Evolutionary conservation across 2,113 vertebrate species (phyloP), one percentile per base, ranked within the genome.

Genomic region (Brachyhypopomus gauderio): DNA sequence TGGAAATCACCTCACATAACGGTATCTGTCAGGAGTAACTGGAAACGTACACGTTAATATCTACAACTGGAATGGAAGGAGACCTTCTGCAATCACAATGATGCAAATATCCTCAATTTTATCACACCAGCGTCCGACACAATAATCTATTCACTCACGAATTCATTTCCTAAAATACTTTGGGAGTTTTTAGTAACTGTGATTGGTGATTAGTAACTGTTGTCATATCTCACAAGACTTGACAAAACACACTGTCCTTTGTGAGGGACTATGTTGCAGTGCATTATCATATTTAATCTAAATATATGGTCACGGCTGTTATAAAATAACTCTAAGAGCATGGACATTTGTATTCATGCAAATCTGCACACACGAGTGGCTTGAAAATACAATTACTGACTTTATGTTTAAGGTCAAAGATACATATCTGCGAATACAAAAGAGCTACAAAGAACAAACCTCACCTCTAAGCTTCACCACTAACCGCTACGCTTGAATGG

Each of bases 361-460:
- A 62, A 79, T 62, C 4, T 20, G 36, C 9, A 62, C 22, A 30
- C 1, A 25, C 34, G 23, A 80, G 14, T 22, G 11, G 19, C 36
- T 45, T n/a, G 4, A 71, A 17, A 79, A 62, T 60, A 72, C 36
- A 60, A 72, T 60, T n/a, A 12, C 52, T 59, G 30, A n/a, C n/a
- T 36, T 70, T 64, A 30, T 64, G 14, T 64, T 59, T 27, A 41
- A 30, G 22, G 22, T 71, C 22, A 27, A 22, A 79, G 22, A 71
- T 59, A 45, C 8, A 11, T n/a, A 77, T 34, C 20, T 30, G 9
- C 58, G 3, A 41, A 17, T 22, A 20, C 17, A 7, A 36, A 36
- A 14, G 41, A 5, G 17, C 20, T 6, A 75, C 3, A 20, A 5
- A 36, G 30, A 41, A 38, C 56, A 22, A 0, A 60, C 25, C 23